These are phyloP conservation scores for Bradypodion pumilum DNA, from an alignment of 2,797 vertebrate species.

Conservation along the genomic window DNA sequence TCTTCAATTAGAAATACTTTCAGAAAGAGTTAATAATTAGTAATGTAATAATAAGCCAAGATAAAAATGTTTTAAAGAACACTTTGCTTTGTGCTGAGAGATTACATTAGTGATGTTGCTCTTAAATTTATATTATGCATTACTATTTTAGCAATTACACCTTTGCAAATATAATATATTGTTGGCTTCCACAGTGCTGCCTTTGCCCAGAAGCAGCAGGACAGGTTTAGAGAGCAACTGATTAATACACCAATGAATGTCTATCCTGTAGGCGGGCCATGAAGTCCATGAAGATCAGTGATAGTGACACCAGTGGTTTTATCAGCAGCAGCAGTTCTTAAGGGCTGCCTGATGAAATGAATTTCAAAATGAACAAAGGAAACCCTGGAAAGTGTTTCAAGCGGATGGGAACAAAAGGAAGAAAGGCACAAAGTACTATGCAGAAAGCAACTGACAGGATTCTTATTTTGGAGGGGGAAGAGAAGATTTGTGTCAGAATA, in stretches of 20 bases:
- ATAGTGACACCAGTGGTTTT: not conserved
- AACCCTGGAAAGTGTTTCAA: not conserved
- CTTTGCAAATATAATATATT: slow-evolving; percentile 22
- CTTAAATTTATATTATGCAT: slow-evolving; percentile 36
- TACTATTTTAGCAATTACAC: slow-evolving; percentile 26
- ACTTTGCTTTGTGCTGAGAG: not conserved
- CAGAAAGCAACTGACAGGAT: not conserved
- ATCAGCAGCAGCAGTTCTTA: not conserved
- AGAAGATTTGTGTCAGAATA: too few relatives aligned
- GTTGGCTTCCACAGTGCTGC: slow-evolving; percentile 15
- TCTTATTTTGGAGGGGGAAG: too few relatives aligned
- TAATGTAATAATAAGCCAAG: slow-evolving; percentile 11
- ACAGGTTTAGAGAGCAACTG: not conserved
- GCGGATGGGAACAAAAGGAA: not conserved
- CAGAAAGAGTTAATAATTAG: slow-evolving; percentile 35
- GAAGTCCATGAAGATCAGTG: not conserved
- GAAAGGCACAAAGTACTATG: too few relatives aligned
- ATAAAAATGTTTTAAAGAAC: slow-evolving; percentile 28
- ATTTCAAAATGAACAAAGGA: not conserved
- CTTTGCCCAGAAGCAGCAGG: not conserved
- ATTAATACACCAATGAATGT: not conserved
- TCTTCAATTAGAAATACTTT: slow-evolving; percentile 25
- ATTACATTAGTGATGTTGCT: slow-evolving; percentile 17
- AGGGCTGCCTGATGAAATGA: not conserved
- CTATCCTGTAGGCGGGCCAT: not conserved